Percentiles rank a stretch among this genome's conserved stretches.
Conservation (phyloP, 2,113 vertebrate species). For the Dasyurus viverrinus region DNA sequence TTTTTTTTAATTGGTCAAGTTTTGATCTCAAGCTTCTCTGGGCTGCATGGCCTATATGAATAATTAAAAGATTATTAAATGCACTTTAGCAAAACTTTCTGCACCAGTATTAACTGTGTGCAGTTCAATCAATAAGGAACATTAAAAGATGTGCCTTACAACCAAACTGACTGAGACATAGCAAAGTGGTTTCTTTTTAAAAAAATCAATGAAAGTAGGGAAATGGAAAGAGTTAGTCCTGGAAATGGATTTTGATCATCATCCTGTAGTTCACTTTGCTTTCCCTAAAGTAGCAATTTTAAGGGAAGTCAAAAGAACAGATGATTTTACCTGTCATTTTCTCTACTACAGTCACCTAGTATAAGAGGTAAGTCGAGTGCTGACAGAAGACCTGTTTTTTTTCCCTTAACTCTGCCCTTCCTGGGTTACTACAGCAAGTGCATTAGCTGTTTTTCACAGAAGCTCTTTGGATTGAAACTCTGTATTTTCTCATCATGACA, state of each 20-base stretch:
- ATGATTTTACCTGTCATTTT: slow-evolving; percentile 19
- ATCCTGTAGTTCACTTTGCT: slow-evolving; percentile 61
- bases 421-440: background rate
- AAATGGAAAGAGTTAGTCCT: slow-evolving; percentile 62
- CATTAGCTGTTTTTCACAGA: background rate
- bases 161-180: slow-evolving; percentile 51
- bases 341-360: slow-evolving; percentile 15
- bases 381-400: slow-evolving; percentile 47
- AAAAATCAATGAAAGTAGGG: slow-evolving; percentile 70
- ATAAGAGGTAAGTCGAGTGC: slow-evolving; percentile 13
- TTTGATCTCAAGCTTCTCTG: slow-evolving; percentile 12
- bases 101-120: slow-evolving; percentile 58
- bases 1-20: background rate
- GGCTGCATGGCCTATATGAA: slow-evolving; percentile 59
- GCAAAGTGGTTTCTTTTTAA: slow-evolving; percentile 48
- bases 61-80: slow-evolving; percentile 75
- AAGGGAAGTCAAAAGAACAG: slow-evolving; percentile 53
- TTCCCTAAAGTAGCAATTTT: slow-evolving; percentile 52
- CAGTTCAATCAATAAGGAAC: slow-evolving; percentile 65
- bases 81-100: slow-evolving; percentile 64
- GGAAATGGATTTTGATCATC: slow-evolving; percentile 67
- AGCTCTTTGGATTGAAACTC: slow-evolving; percentile 1
- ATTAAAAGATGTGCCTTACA: slow-evolving; percentile 55
- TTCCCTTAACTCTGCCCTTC: slow-evolving; percentile 67
- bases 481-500: background rate